Evolutionary conservation across 2,797 vertebrate genomes (phyloP), one percentile per base, ranked within the genome.

Genomic region (Argentina silus): DNA sequence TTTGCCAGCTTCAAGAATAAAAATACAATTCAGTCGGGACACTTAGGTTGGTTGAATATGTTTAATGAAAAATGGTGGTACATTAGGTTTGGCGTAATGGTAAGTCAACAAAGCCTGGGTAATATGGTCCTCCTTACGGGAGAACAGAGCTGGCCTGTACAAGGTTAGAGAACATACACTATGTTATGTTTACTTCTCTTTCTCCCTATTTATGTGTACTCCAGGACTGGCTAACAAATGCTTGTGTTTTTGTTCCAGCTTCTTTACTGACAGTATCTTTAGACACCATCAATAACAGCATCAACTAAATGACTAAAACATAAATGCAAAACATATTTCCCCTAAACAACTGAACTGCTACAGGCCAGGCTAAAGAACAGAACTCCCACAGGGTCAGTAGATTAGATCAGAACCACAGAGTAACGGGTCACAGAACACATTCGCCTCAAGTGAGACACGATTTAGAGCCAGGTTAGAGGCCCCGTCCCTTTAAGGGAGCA

Each of bases 61-160:
- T 36, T 36, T 36, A 2, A 36, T 36, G 27, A 36, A 1, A 36
- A 36, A 36, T 36, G 27, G 27, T 36, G 27, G 27, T 36, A 2
- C 27, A 36, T 36, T 36, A 36, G 2, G 27, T 36, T 36, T 23
- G 60, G 48, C 72, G 67, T 48, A 17, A 23, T 47, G 17, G 19
- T 76, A 83, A 77, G 73, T 87, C 70, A 89, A 85, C 47, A 87
- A 50, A 78, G 72, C 63, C 56, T 19, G 63, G 44, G 78, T 85
- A 85, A 88, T 78, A 62, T 76, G 72, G 74, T 74, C 48, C 87
- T 82, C 78, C 83, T 79, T 68, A 0, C 69, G 85, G 75, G 81
- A 82, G 47, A 55, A 50, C 61, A 63, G 47, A 61, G 74, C 10
- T 70, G 70, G 78, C 75, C 62, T 42, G 48, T 36, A 75, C 68